Conservation (phyloP, 2,797 vertebrate genomes). For the Mycteria americana region DNA sequence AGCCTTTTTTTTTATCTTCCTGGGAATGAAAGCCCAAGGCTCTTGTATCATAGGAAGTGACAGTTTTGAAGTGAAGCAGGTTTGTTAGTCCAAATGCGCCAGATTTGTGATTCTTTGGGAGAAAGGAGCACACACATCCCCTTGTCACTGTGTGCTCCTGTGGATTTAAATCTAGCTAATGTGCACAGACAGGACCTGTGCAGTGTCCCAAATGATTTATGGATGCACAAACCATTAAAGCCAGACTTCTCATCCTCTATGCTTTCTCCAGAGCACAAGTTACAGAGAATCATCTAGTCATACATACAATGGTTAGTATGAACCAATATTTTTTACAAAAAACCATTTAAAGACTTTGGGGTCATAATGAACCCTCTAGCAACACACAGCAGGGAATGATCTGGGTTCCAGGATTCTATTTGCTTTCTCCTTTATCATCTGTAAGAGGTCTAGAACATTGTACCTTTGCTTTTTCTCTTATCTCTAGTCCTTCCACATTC, state of each 20-base stretch:
- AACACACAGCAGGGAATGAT: not conserved
- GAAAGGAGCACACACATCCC: not conserved
- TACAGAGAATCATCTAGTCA: not conserved
- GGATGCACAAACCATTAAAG: not conserved
- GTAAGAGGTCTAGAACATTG: not conserved
- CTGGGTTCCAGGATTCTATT: not conserved
- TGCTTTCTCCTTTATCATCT: not conserved
- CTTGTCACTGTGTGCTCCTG: not conserved
- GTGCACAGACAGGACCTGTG: not conserved
- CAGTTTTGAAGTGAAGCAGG: not conserved
- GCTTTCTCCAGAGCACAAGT: not conserved
- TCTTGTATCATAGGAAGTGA: not conserved
- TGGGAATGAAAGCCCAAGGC: not conserved
- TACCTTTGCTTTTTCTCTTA: not conserved
- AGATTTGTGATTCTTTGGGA: not conserved
- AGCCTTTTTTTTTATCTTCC: not conserved
- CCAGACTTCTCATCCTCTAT: not conserved
- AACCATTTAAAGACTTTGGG: not conserved
- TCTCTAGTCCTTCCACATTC: not conserved
- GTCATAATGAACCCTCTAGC: not conserved
- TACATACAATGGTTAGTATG: not conserved
- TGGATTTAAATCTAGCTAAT: not conserved
- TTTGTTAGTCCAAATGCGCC: not conserved
- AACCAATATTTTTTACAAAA: not conserved
- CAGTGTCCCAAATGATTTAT: not conserved